Base-by-base conservation (phyloP, 2,888 invertebrate genomes). In the Xestoiulus laeticollis region DNA sequence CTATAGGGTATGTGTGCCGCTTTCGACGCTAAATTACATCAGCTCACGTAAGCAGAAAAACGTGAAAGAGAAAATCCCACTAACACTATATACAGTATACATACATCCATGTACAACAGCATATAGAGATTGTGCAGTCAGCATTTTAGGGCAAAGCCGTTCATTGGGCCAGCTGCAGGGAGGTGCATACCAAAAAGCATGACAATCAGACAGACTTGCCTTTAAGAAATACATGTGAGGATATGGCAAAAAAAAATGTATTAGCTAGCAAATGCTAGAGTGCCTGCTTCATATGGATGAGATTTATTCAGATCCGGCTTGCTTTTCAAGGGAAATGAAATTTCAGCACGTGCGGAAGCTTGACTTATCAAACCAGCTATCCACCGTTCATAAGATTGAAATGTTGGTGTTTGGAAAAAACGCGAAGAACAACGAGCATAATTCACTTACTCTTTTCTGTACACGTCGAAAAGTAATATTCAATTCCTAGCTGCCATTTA, bases 11-110 rank as follows among this genome's bases (percentile, higher is more conserved):
- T 48, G 14, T 14, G 48, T 48, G 48, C 48, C 19, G 10, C 59
- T n/a, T 59, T 59, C 59, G 22, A n/a, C 59, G 59, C 59, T 22
- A 59, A 59, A 59, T 59, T 59, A 59, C 59, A 59, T 59, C 22
- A 59, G 59, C 59, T 59, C 59, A 59, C 59, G 59, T 59, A 59
- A 59, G 59, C 59, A 59, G 59, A 59, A 59, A 59, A 59, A 59
- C 59, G n/a, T n/a, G 22, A 59, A 59, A 59, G 59, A 22, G 59
- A 59, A 59, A 59, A 59, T 59, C 59, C 59, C 59, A 5, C 59
- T 59, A 59, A n/a, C 59, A n/a, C 22, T 59, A 59, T n/a, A 22
- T 59, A 22, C 22, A 38, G 22, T n/a, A 22, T 59, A 22, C 22
- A 38, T 38, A 38, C 8, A 38, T 38, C 3, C 12, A 48, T 48